Conservation (phyloP, 2,797 vertebrate species). For the Botia almorhae region DNA sequence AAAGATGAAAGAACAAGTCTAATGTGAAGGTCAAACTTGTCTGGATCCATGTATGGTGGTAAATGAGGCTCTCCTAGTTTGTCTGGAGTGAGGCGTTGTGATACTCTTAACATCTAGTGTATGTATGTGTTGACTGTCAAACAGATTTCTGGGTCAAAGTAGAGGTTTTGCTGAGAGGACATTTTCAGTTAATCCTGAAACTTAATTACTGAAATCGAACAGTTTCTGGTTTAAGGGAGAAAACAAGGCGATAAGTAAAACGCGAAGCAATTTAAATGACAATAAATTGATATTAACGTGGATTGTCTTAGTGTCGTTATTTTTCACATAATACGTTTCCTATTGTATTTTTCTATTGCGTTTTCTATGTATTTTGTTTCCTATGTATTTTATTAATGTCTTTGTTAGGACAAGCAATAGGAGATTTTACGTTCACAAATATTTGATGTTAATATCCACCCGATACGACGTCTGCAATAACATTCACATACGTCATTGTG, state of each 20-base stretch:
- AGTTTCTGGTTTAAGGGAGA: slow-evolving; percentile 64
- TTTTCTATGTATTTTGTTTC: too few relatives aligned
- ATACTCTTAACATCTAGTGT: slow-evolving; percentile 29
- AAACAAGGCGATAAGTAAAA: slow-evolving; percentile 66
- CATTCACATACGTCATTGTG: slow-evolving; percentile 52
- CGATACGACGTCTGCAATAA: slow-evolving; percentile 59
- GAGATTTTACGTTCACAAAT: neutral
- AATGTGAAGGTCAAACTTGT: neutral
- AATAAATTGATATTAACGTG: slow-evolving; percentile 84
- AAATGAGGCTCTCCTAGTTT: slow-evolving; percentile 58
- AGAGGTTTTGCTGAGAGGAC: slow-evolving; percentile 50
- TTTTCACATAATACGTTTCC: slow-evolving; percentile 8
- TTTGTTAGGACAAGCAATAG: rapidly evolving
- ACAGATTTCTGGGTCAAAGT: slow-evolving; percentile 36
- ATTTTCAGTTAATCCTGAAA: slow-evolving; percentile 57
- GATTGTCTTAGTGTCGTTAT: slow-evolving; percentile 59
- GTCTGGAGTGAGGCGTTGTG: slow-evolving; percentile 27
- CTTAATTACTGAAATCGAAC: slow-evolving; percentile 69
- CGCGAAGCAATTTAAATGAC: slow-evolving; percentile 74
- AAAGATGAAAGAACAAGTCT: slow-evolving; percentile 25
- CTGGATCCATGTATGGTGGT: slow-evolving; percentile 42
- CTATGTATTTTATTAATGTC: neutral
- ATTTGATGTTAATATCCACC: neutral
- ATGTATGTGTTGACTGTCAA: slow-evolving; percentile 38
- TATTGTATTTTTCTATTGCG: neutral